Base-by-base conservation (phyloP, 2,888 invertebrate species). In the Pammene fasciana region DNA sequence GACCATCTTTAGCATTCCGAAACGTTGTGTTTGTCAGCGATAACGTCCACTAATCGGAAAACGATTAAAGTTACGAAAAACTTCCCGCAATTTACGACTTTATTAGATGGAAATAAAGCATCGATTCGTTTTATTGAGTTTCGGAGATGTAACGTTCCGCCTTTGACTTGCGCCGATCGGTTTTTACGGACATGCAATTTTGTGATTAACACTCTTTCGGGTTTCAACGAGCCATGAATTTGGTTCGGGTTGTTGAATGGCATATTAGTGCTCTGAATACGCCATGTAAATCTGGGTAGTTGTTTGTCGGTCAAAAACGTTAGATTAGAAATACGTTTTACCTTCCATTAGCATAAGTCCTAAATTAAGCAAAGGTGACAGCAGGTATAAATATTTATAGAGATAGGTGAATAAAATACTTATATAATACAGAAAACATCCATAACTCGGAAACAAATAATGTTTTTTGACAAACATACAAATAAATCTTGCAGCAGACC, bases 131-230 rank as follows among this genome's bases (percentile, higher is more conserved):
- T 62, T 0, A 18, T 26, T 18, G 48, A 18, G 41, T 62, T 38
- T 50, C 18, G 7, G 0, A 56, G 41, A 38, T 38, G 38, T 38
- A 14, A n/a, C 52, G 9, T 5, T 43, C 10, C 38, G 65, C 65
- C 13, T 55, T 13, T 55, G 54, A 48, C 54, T 65, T 60, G 65
- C 16, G 11, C 52, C 18, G 50, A 68, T 65, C 48, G 59, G 70
- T 70, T 70, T 60, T 70, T 70, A 70, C 48, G 45, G 65, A 70
- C 70, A 70, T 70, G 70, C 70, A 60, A 70, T 70, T 70, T 70
- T 65, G 70, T 60, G 60, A 70, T 70, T 70, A 70, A 70, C 65
- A 65, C 68, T 68, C 68, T 65, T 68, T 59, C 57, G 68, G 54
- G 54, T 68, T 65, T 70, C 70, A 65, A 70, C 70, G 34, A 70